A percentile compares a stretch with the other conserved stretches of the same genome.
Evolutionary conservation across 2,797 vertebrate species (phyloP).

Genomic region (Basileuterus tristriatus): DNA sequence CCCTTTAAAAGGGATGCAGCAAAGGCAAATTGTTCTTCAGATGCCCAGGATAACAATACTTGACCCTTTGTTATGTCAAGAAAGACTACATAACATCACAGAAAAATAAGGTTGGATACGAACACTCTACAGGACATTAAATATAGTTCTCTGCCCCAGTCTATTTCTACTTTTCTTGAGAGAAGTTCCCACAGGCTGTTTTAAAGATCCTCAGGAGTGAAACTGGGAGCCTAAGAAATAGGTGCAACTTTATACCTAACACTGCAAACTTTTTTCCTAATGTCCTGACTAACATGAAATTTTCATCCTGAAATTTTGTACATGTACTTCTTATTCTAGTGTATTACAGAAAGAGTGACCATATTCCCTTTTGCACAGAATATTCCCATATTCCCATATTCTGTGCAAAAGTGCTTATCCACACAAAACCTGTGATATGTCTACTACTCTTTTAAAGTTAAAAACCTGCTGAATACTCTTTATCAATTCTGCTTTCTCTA

Average conservation of each 20-base stretch:
- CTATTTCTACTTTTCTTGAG: not conserved
- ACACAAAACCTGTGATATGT: not conserved
- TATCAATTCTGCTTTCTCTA: not conserved
- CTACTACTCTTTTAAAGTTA: not conserved
- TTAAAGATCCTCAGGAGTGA: not conserved
- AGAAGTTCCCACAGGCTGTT: not conserved
- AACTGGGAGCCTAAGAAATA: not conserved
- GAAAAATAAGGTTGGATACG: not conserved
- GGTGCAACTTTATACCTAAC: not conserved
- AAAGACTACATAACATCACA: not conserved
- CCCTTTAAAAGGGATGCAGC: not conserved
- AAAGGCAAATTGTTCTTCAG: not conserved
- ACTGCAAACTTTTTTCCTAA: not conserved
- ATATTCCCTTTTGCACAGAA: not conserved
- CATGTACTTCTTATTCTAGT: not conserved
- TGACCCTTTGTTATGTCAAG: not conserved
- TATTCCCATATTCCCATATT: not conserved
- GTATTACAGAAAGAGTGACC: not conserved
- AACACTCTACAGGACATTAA: not conserved
- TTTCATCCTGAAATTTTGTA: not conserved
- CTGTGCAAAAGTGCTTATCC: not conserved
- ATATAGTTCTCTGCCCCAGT: not conserved
- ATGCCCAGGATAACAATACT: not conserved
- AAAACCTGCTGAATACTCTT: not conserved
- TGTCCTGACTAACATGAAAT: not conserved